phyloP scores from a whole-genome alignment of 2,797 vertebrate genomes.

The Acanthiza pusilla region DNA sequence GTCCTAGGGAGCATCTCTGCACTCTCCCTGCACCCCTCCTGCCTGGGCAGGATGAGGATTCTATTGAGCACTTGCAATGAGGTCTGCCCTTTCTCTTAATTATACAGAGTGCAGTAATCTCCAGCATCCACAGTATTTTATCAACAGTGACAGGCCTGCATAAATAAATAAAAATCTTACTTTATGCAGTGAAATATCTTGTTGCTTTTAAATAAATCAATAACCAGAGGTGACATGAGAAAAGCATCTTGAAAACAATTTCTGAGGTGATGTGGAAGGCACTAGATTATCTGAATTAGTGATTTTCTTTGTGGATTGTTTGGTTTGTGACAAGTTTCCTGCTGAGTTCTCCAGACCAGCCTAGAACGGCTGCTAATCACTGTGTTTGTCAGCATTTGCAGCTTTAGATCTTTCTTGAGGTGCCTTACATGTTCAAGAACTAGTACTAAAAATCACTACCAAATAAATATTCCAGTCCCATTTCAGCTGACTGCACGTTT shows the following conservation, averaged over 20 bases:
- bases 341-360: slow-evolving; percentile 5
- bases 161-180: slow-evolving; percentile 32
- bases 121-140: slow-evolving; percentile 19
- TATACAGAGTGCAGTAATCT: background rate
- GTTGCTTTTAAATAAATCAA: slow-evolving; percentile 57
- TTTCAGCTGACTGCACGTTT: slow-evolving; percentile 8
- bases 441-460: background rate
- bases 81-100: slow-evolving; percentile 13
- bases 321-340: slow-evolving; percentile 14
- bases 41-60: background rate
- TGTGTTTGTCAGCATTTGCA: background rate
- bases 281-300: slow-evolving; percentile 15
- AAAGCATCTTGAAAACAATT: background rate
- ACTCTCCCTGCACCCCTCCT: background rate
- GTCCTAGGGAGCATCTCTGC: background rate
- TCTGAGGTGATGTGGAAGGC: slow-evolving; percentile 18
- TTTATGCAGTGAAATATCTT: slow-evolving; percentile 22
- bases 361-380: slow-evolving; percentile 11
- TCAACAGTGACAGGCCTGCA: slow-evolving; percentile 19
- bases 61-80: background rate
- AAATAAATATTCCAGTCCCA: slow-evolving; percentile 19
- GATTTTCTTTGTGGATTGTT: slow-evolving; percentile 50
- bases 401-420: background rate
- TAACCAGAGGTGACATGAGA: background rate
- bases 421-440: slow-evolving; percentile 4